Conservation (phyloP, 2,888 invertebrate species). For the Aphrophora alni region DNA sequence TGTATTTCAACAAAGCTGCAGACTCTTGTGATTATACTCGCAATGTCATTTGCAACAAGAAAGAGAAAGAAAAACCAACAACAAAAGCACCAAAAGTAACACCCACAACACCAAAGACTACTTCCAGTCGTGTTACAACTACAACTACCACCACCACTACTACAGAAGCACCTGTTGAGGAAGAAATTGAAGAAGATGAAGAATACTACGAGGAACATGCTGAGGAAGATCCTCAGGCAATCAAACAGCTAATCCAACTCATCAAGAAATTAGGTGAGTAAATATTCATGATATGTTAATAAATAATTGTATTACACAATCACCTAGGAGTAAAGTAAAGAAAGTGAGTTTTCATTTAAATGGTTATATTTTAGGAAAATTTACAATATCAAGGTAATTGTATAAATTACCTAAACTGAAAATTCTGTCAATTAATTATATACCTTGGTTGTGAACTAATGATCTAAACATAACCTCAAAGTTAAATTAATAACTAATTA, state of each 20-base stretch:
- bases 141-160: slow-evolving; percentile 54
- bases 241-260: slow-evolving; percentile 82
- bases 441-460: too few species aligned
- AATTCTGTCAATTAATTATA: too few species aligned
- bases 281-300: background rate
- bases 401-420: too few species aligned
- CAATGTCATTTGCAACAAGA: slow-evolving; percentile 78
- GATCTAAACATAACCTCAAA: too few species aligned
- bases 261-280: slow-evolving; percentile 81
- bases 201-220: slow-evolving; percentile 56
- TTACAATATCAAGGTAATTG: too few species aligned
- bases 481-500: too few species aligned
- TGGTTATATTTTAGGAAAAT: too few species aligned
- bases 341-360: too few species aligned
- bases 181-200: slow-evolving; percentile 53
- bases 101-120: slow-evolving; percentile 58
- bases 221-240: slow-evolving; percentile 77
- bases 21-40: slow-evolving; percentile 92
- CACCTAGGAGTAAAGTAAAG: too few species aligned
- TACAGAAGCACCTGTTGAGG: slow-evolving; percentile 49
- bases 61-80: slow-evolving; percentile 59
- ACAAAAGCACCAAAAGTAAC: slow-evolving; percentile 54
- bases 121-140: slow-evolving; percentile 59
- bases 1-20: slow-evolving; percentile 89
- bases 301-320: too few species aligned